Evolutionary conservation across 2,888 invertebrate genomes (phyloP).

Genomic region (Catonia carolina): DNA sequence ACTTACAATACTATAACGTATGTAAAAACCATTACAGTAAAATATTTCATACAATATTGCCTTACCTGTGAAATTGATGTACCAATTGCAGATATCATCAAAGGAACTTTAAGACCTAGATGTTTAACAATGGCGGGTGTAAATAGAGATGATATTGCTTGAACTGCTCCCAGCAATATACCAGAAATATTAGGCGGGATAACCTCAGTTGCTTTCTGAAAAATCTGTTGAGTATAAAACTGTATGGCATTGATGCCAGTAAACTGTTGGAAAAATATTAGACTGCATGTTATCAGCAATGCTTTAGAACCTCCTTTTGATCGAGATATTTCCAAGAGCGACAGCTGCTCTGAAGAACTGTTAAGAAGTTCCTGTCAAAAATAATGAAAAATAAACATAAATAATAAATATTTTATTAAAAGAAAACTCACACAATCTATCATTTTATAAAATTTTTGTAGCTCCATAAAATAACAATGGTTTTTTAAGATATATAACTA

Average conservation of each 20-base stretch:
- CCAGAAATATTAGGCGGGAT: background rate
- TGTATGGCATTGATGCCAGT: constrained; percentile 1
- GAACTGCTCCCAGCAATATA: background rate
- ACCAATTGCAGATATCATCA: background rate
- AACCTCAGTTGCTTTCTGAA: background rate
- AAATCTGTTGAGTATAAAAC: constrained; percentile 3
- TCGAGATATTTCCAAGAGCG: background rate
- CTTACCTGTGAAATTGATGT: background rate
- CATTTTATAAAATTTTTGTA: no score
- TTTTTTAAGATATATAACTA: no score
- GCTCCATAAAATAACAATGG: no score
- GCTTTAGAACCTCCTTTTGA: background rate
- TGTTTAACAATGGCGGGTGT: background rate
- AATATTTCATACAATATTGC: background rate
- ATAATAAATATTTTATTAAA: no score
- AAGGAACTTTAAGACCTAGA: background rate
- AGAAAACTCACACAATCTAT: no score
- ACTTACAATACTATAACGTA: no score
- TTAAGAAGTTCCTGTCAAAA: background rate
- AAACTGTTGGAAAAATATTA: constrained; percentile 7
- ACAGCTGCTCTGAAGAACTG: background rate
- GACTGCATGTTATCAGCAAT: background rate
- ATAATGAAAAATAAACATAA: no score
- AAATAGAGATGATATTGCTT: background rate
- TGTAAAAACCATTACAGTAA: no score